phyloP scores from a whole-genome alignment of 2,113 vertebrate genomes.

The Albula goreensis region DNA sequence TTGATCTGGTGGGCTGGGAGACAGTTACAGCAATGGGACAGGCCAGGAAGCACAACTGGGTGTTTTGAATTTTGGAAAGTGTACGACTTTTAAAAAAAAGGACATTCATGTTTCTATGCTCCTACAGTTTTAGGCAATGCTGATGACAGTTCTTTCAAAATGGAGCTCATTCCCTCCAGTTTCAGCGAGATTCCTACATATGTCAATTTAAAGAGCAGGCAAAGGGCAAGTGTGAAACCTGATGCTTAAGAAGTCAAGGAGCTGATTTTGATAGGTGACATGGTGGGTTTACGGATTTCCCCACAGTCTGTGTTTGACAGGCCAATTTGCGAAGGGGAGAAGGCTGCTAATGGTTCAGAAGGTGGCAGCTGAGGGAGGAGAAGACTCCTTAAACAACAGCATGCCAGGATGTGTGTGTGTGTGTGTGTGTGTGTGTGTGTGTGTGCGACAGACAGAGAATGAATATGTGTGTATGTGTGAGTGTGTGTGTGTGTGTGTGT shows the following conservation, averaged over 20 bases:
- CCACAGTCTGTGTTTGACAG: not conserved
- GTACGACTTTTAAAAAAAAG: not conserved
- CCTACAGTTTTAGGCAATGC: not conserved
- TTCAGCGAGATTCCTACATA: not conserved
- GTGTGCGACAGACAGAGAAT: not conserved
- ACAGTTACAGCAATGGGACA: not conserved
- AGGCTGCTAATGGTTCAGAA: not conserved
- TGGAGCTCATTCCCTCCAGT: not conserved
- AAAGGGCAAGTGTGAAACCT: not conserved
- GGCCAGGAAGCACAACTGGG: not conserved
- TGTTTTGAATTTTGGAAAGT: not conserved
- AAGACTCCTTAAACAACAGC: not conserved
- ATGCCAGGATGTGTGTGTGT: not conserved
- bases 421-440: not conserved
- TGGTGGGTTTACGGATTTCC: not conserved
- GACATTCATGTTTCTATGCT: not conserved
- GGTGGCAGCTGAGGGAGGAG: not conserved
- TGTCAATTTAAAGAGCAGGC: not conserved
- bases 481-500: too few relatives aligned
- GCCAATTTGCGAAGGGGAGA: not conserved
- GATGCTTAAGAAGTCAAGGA: not conserved
- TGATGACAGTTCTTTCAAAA: not conserved
- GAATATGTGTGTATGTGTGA: too few relatives aligned
- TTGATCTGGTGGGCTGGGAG: too few relatives aligned
- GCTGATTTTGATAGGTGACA: not conserved